Percentiles rank a stretch among this genome's conserved stretches.
phyloP scores from a whole-genome alignment of 2,797 vertebrate genomes.

The Eulemur albifrons region DNA sequence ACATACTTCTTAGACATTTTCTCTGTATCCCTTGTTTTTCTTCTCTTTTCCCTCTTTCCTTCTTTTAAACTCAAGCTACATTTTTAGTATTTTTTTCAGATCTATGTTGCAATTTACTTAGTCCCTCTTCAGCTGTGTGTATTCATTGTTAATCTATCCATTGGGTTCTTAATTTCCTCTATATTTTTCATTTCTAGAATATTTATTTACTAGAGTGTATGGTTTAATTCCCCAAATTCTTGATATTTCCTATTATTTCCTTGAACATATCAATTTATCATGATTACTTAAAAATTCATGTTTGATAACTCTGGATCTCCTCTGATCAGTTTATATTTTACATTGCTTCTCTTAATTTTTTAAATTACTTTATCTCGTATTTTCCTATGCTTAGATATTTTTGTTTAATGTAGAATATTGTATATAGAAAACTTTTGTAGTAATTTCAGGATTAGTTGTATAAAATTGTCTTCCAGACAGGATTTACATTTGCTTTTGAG shows the following conservation, averaged over 20 bases:
- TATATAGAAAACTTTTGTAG: background rate
- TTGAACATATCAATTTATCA: background rate
- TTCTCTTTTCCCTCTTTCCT: background rate
- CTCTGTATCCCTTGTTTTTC: background rate
- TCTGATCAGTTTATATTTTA: background rate
- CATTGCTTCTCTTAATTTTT: conserved; percentile 8
- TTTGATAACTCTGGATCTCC: background rate
- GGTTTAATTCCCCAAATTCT: background rate
- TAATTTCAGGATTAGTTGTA: background rate
- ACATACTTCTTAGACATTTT: background rate
- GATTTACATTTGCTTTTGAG: background rate
- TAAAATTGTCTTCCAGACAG: background rate
- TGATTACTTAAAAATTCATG: conserved; percentile 31
- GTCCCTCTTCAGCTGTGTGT: background rate
- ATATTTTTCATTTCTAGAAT: background rate
- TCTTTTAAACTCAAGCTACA: background rate
- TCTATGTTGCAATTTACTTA: background rate
- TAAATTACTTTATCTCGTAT: background rate
- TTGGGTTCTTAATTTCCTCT: background rate
- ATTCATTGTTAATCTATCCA: background rate
- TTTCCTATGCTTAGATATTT: background rate
- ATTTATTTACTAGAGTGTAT: background rate
- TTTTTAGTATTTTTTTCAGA: background rate
- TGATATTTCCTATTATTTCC: background rate
- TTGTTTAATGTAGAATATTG: background rate